Evolutionary conservation across 2,113 vertebrate species (phyloP).

Genomic region (Nycticorax nycticorax): DNA sequence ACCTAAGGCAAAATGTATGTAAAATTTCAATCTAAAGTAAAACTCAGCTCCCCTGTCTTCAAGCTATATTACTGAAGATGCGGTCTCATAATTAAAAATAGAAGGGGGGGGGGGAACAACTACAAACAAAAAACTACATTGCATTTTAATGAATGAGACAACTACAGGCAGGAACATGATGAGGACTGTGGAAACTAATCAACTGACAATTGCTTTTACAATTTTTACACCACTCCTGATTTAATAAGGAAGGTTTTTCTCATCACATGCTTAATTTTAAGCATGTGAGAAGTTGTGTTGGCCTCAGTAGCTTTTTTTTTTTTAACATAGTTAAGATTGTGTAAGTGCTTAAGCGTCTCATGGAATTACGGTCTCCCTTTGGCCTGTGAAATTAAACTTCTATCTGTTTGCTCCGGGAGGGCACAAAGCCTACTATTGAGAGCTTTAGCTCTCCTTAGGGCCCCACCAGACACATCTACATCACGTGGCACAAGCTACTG

Average conservation of each 20-base stretch:
- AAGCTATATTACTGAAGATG: not conserved
- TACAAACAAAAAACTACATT: not conserved
- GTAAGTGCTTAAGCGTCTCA: not conserved
- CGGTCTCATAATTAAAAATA: not conserved
- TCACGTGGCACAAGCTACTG: fast-evolving
- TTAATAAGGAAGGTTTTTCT: not conserved
- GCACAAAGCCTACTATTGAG: not conserved
- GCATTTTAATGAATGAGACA: slow-evolving; percentile 15
- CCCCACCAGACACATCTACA: too few relatives aligned
- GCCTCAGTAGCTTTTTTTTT: not conserved
- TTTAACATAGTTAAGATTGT: not conserved
- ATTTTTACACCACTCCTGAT: not conserved
- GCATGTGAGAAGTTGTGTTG: not conserved
- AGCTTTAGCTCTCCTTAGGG: not conserved
- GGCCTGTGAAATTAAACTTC: not conserved
- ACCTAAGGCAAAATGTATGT: slow-evolving; percentile 14
- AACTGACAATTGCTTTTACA: not conserved
- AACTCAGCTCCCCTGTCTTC: not conserved
- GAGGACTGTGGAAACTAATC: not conserved
- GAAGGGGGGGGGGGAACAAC: fast-evolving
- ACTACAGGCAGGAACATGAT: not conserved
- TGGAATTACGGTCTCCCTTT: not conserved
- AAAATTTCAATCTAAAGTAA: slow-evolving; percentile 13
- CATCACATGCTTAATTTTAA: not conserved
- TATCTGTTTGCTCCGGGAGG: not conserved